Percentiles rank a stretch among this genome's conserved stretches.
These are phyloP conservation scores for Pyrgilauda ruficollis DNA, from an alignment of 2,113 vertebrate species.

Conservation along the genomic window DNA sequence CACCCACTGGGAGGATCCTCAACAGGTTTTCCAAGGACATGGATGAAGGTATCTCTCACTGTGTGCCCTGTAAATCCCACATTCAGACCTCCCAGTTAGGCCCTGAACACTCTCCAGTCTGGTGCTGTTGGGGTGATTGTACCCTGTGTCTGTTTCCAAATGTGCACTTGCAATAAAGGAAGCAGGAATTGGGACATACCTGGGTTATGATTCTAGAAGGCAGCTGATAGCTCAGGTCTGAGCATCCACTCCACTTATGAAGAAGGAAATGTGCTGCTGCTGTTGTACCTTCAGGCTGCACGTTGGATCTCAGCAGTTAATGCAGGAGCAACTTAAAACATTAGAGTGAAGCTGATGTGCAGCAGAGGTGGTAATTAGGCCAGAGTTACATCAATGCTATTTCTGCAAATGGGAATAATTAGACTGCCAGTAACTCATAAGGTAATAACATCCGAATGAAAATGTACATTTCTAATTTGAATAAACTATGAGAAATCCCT, in stretches of 20 bases:
- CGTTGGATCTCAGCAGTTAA: neutral
- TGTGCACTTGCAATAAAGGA: neutral
- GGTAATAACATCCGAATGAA: neutral
- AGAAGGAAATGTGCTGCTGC: neutral
- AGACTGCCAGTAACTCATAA: neutral
- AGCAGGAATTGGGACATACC: neutral
- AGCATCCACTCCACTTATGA: neutral
- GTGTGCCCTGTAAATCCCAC: neutral
- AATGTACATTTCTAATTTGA: neutral
- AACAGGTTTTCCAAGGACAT: slow-evolving; percentile 93
- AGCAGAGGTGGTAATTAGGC: neutral
- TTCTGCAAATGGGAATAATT: neutral
- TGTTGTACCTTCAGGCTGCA: neutral
- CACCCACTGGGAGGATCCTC: slow-evolving; percentile 86
- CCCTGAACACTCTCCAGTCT: neutral
- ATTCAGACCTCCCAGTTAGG: neutral
- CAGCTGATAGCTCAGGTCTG: neutral
- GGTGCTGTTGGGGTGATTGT: neutral
- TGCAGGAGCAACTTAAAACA: neutral
- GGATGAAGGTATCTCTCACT: slow-evolving; percentile 85
- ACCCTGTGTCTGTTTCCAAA: neutral
- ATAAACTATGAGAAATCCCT: neutral
- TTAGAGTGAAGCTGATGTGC: neutral
- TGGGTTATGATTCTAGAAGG: neutral
- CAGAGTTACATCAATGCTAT: neutral